Conservation (phyloP, 2,888 invertebrate species). For the Zygaena filipendulae region DNA sequence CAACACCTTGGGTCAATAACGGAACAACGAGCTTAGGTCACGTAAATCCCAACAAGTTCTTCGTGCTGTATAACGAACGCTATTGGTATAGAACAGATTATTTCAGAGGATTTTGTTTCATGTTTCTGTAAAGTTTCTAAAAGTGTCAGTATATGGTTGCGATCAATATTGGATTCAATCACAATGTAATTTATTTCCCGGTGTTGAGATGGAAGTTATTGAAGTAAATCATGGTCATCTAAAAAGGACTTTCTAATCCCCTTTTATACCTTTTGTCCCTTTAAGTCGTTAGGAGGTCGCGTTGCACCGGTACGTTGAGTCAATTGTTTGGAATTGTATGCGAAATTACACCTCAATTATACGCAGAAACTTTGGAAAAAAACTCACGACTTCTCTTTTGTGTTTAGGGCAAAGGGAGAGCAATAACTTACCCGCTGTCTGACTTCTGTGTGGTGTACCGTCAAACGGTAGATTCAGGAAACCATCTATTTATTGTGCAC, state of each 20-base stretch:
- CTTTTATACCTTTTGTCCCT: slow-evolving; percentile 34
- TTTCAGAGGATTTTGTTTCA: too few species aligned
- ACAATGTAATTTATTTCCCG: slow-evolving; percentile 33
- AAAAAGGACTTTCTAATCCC: slow-evolving; percentile 44
- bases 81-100: too few species aligned
- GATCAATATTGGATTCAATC: slow-evolving; percentile 24
- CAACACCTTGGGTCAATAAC: slow-evolving; percentile 35
- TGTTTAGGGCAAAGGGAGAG: slow-evolving; percentile 36
- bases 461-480: too few species aligned
- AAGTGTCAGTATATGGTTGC: slow-evolving; percentile 24
- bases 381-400: slow-evolving; percentile 34
- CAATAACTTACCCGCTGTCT: slow-evolving; percentile 44
- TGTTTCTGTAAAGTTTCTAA: slow-evolving; percentile 32
- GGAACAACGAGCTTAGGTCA: too few species aligned
- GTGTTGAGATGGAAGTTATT: slow-evolving; percentile 44
- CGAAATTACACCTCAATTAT: slow-evolving; percentile 57
- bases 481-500: too few species aligned
- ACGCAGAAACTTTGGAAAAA: slow-evolving; percentile 33
- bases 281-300: slow-evolving; percentile 23
- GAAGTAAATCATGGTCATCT: slow-evolving; percentile 46
- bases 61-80: too few species aligned
- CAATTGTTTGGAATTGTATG: slow-evolving; percentile 39
- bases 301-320: slow-evolving; percentile 31
- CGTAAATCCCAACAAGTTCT: too few species aligned
- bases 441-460: slow-evolving; percentile 44